Evolutionary conservation across 1,140 invertebrate genomes (phyloP).

Genomic region (Drosophila bipectinata): DNA sequence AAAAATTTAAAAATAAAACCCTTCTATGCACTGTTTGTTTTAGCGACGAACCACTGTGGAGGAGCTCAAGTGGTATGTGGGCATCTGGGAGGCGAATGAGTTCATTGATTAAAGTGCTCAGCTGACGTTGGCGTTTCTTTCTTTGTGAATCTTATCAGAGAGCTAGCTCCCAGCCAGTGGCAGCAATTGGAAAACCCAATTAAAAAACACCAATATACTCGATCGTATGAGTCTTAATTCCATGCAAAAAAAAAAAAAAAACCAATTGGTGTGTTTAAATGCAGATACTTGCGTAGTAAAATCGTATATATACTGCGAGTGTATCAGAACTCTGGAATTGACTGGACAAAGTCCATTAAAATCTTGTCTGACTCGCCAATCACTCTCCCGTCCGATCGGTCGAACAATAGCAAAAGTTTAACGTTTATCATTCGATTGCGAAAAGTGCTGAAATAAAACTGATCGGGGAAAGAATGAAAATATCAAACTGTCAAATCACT

Average conservation of each 20-base stretch:
- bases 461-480: slow-evolving; percentile 2
- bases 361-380: slow-evolving; percentile 16
- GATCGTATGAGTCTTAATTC: slow-evolving; percentile 22
- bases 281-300: slow-evolving; percentile 32
- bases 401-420: slow-evolving; percentile 5
- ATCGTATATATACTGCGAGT: slow-evolving; percentile 6
- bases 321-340: slow-evolving; percentile 1
- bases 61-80: slow-evolving; percentile 36
- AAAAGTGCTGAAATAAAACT: slow-evolving; percentile 30
- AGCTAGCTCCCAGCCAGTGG: slow-evolving; percentile 13
- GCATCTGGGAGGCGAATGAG: slow-evolving; percentile 48
- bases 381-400: slow-evolving; percentile 20
- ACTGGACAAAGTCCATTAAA: slow-evolving; percentile 37
- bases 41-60: slow-evolving; percentile 21
- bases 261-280: slow-evolving; percentile 25
- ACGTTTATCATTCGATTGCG: slow-evolving; percentile 18
- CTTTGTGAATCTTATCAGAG: slow-evolving; percentile 66
- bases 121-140: slow-evolving; percentile 69
- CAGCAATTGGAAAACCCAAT: slow-evolving; percentile 60
- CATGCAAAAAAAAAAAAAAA: slow-evolving; percentile 8
- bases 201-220: slow-evolving; percentile 49
- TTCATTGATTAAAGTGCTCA: slow-evolving; percentile 73
- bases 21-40: neutral
- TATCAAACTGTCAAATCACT: neutral
- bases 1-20: neutral